Evolutionary conservation across 2,113 vertebrate genomes (phyloP).

Genomic region (Alosa alosa): DNA sequence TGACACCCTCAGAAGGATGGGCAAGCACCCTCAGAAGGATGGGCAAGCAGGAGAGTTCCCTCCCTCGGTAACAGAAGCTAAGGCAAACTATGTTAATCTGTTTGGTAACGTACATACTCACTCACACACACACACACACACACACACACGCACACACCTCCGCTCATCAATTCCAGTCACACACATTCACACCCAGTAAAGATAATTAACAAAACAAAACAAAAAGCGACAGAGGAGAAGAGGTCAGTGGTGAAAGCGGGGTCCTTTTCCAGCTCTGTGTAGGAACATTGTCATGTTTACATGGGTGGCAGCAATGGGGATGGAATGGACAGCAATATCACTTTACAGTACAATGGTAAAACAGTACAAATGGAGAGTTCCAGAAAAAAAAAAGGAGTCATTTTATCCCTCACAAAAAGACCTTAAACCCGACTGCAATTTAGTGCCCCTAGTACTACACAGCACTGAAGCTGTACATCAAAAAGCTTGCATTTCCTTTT

Average conservation of each 20-base stretch:
- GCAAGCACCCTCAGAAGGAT: constrained; percentile 47
- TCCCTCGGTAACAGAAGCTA: constrained; percentile 78
- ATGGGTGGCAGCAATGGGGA: neutral
- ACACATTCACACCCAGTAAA: constrained; percentile 65
- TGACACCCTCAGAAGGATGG: neutral
- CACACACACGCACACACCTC: constrained; percentile 41
- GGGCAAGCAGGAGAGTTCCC: constrained; percentile 67
- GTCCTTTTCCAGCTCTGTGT: neutral
- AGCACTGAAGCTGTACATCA: neutral
- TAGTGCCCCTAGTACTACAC: neutral
- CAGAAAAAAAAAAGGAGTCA: constrained; percentile 52
- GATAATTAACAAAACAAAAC: constrained; percentile 53
- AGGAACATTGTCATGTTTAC: constrained; percentile 11
- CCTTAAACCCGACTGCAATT: neutral
- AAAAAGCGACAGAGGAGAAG: constrained; percentile 14
- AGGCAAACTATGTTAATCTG: constrained; percentile 74
- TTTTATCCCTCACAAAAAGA: neutral
- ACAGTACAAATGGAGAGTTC: constrained; percentile 58
- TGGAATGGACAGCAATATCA: constrained; percentile 11
- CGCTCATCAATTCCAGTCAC: constrained; percentile 48
- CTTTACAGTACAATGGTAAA: constrained; percentile 12
- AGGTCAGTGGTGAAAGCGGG: neutral
- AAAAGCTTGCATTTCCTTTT: neutral
- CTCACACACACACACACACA: constrained; percentile 70
- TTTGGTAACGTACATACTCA: constrained; percentile 65